A percentile compares a stretch with the other conserved stretches of the same genome.
phyloP scores from a whole-genome alignment of 2,113 vertebrate genomes.

The Megaptera novaeangliae region DNA sequence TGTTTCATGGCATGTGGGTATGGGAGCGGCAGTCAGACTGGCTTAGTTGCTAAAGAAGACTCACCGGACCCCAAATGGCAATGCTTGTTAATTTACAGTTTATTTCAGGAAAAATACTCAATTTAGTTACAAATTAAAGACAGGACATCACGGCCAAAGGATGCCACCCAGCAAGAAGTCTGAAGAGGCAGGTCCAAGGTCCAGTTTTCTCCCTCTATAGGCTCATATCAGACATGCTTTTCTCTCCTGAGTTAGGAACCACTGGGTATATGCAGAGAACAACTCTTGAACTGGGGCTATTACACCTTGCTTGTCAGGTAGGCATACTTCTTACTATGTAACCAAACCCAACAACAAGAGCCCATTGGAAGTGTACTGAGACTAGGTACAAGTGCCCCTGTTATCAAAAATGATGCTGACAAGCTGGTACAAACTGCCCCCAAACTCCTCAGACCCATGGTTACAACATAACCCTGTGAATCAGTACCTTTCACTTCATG shows the following conservation, averaged over 20 bases:
- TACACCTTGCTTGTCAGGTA: not conserved
- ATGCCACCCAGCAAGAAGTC: not conserved
- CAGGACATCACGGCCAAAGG: not conserved
- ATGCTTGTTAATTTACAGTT: not conserved
- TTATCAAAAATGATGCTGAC: not conserved
- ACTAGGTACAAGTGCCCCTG: not conserved
- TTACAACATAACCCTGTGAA: not conserved
- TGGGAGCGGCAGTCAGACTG: not conserved
- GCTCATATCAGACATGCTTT: fast-evolving
- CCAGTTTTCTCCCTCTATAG: too few species aligned
- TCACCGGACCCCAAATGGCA: too few species aligned
- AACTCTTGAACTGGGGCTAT: not conserved
- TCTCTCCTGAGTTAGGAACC: not conserved
- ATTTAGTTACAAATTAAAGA: not conserved
- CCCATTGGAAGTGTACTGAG: not conserved
- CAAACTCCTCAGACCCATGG: not conserved
- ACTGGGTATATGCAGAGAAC: not conserved
- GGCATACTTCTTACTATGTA: not conserved
- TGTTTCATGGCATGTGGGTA: fast-evolving
- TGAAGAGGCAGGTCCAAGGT: fast-evolving
- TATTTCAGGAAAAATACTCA: not conserved
- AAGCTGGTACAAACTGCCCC: not conserved
- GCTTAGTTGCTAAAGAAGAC: not conserved
- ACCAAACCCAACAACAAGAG: not conserved
- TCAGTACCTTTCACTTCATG: not conserved